Evolutionary conservation across 1,140 invertebrate genomes (phyloP).

Genomic region (Pseudomyrmex dendroicus): DNA sequence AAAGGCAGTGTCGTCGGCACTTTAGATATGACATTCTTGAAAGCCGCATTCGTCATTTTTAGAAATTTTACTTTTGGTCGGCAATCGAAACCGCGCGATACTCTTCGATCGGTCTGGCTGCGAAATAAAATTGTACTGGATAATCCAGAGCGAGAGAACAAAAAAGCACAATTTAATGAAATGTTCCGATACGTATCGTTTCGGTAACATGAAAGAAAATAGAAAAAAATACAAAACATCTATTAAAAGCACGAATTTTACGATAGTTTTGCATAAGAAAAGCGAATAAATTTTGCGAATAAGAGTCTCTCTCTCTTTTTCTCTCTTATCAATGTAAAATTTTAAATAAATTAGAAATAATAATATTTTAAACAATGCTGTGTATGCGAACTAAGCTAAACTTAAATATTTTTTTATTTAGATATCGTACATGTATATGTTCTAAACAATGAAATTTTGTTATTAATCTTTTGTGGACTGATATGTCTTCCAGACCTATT

Average conservation of each 20-base stretch:
- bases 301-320: no score
- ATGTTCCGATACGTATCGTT: not conserved
- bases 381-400: no score
- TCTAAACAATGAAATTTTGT: no score
- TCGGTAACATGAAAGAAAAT: not conserved
- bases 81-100: not conserved
- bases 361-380: no score
- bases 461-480: no score
- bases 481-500: no score
- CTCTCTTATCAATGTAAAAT: no score
- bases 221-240: not conserved
- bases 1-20: no score
- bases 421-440: no score
- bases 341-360: no score
- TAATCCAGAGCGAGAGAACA: not conserved
- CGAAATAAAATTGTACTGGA: not conserved
- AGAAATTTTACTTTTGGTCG: conserved; percentile 21
- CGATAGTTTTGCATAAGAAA: not conserved
- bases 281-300: no score
- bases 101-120: not conserved
- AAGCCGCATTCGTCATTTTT: not conserved
- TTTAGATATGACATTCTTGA: not conserved
- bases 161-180: conserved; percentile 7
- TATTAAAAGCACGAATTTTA: not conserved
- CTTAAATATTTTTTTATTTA: no score